phyloP scores from a whole-genome alignment of 2,113 vertebrate species.

The Stegostoma tigrinum region DNA sequence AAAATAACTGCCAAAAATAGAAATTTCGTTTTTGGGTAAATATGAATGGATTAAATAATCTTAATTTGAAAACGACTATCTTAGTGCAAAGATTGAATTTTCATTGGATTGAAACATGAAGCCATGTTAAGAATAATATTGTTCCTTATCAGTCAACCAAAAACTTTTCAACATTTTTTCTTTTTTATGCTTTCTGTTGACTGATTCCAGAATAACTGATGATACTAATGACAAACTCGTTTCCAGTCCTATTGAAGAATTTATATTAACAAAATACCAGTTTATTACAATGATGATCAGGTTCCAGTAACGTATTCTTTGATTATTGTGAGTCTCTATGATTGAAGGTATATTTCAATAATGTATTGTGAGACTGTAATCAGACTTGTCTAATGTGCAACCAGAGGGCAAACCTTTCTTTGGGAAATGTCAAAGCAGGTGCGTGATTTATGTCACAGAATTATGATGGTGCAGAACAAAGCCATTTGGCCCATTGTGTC shows the following conservation, averaged over 20 bases:
- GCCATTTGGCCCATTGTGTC: too few species aligned
- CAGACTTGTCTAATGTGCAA: neutral
- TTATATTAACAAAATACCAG: neutral
- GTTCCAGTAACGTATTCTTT: neutral
- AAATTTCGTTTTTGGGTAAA: neutral
- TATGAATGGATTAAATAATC: neutral
- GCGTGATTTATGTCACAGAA: too few species aligned
- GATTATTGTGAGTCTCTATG: neutral
- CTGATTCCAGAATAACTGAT: neutral
- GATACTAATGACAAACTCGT: neutral
- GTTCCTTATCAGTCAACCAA: neutral
- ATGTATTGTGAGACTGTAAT: neutral
- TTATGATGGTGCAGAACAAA: too few species aligned
- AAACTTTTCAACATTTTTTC: neutral
- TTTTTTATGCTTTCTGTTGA: conserved; percentile 3
- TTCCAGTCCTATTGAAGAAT: neutral
- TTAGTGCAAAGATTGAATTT: neutral
- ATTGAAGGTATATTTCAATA: neutral
- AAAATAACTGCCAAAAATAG: neutral
- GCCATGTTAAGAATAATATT: neutral
- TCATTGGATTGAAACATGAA: neutral
- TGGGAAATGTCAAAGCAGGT: neutral
- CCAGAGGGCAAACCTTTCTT: neutral
- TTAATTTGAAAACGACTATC: neutral
- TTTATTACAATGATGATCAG: neutral